A percentile compares a stretch with the other conserved stretches of the same genome.
phyloP scores from a whole-genome alignment of 2,113 vertebrate genomes.

The Recurvirostra avosetta region DNA sequence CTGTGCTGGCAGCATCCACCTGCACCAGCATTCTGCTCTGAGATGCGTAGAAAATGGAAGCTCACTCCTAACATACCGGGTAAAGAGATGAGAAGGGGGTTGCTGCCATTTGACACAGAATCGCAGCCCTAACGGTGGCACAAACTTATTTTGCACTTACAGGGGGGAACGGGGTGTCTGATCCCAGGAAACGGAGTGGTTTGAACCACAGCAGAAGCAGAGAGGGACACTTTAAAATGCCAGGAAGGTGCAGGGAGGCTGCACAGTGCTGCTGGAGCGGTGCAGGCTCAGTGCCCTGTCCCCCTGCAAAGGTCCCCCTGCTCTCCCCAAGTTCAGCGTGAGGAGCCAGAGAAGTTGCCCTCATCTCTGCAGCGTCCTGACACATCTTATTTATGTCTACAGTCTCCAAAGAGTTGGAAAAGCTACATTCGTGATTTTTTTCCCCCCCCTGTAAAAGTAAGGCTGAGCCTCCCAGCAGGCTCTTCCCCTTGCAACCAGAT shows the following conservation, averaged over 20 bases:
- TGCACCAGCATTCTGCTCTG: neutral
- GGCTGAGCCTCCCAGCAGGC: neutral
- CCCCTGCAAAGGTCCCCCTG: neutral
- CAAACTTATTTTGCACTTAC: neutral
- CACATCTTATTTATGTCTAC: neutral
- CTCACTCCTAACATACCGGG: neutral
- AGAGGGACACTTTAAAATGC: neutral
- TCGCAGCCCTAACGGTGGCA: neutral
- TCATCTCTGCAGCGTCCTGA: neutral
- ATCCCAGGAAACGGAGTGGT: neutral
- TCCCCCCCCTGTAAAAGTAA: neutral
- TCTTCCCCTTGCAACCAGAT: neutral
- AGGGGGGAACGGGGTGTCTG: accelerated
- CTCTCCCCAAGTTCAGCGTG: neutral
- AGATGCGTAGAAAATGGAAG: neutral
- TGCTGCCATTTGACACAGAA: neutral
- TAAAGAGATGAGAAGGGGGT: neutral
- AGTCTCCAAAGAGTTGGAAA: neutral
- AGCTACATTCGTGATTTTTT: neutral
- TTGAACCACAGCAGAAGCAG: neutral
- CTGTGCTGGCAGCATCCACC: neutral
- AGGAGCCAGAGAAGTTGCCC: neutral
- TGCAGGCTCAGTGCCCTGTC: neutral
- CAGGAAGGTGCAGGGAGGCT: neutral
- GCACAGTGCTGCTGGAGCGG: neutral